phyloP scores from a whole-genome alignment of 2,888 invertebrate species.

The Cheilosia urbana region DNA sequence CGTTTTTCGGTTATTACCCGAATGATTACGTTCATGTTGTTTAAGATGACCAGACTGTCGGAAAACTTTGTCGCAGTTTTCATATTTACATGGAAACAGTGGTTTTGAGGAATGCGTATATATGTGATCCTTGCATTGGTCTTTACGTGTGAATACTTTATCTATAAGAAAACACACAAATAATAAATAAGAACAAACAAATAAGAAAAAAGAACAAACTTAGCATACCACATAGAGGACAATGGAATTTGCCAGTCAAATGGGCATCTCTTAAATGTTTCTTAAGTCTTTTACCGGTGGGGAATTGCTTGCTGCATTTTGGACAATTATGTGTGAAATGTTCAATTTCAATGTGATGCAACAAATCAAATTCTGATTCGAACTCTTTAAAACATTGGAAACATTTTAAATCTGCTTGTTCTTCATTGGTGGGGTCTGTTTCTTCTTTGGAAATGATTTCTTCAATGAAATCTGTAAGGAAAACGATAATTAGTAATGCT shows the following conservation, averaged over 20 bases:
- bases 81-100: constrained; percentile 49
- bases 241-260: constrained; percentile 52
- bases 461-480: constrained; percentile 27
- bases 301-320: constrained; percentile 61
- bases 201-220: no score
- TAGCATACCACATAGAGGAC: constrained; percentile 57
- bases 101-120: constrained; percentile 60
- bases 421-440: constrained; percentile 29
- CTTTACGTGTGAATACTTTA: constrained; percentile 55
- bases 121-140: constrained; percentile 61
- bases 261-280: constrained; percentile 61
- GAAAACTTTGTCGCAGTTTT: constrained; percentile 53
- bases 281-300: constrained; percentile 63
- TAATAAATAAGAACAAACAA: no score
- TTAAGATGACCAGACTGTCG: constrained; percentile 31
- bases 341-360: constrained; percentile 53
- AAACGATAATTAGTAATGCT: not conserved
- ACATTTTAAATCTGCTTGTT: constrained; percentile 21
- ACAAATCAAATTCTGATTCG: constrained; percentile 24
- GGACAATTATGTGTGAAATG: constrained; percentile 57
- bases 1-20: constrained; percentile 41
- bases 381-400: constrained; percentile 52
- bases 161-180: constrained; percentile 13
- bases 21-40: constrained; percentile 54
- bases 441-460: constrained; percentile 20